A percentile compares a stretch with the other conserved stretches of the same genome.
Evolutionary conservation across 2,888 invertebrate genomes (phyloP).

Genomic region (Pandemis cinnamomeana): DNA sequence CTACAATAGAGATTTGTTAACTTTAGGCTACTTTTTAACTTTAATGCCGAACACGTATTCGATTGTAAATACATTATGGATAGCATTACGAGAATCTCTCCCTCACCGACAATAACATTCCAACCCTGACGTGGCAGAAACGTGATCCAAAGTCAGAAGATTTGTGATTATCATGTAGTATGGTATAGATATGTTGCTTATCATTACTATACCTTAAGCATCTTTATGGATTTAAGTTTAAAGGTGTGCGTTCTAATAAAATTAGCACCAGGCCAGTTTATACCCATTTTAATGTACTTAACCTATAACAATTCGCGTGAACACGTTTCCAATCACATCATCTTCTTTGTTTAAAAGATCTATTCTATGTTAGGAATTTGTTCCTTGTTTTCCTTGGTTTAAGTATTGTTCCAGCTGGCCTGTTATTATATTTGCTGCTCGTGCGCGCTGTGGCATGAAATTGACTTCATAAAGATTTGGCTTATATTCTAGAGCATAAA

Average conservation of each 20-base stretch:
- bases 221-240: background rate
- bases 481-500: background rate
- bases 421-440: background rate
- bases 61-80: slow-evolving; percentile 14
- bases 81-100: slow-evolving; percentile 6
- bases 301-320: too few species aligned
- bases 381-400: background rate
- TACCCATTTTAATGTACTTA: too few species aligned
- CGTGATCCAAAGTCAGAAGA: slow-evolving; percentile 13
- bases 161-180: background rate
- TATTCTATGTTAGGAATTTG: background rate
- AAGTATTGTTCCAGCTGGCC: background rate
- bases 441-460: background rate
- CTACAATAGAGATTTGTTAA: background rate
- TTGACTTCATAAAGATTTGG: slow-evolving; percentile 5
- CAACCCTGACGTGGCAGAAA: slow-evolving; percentile 18
- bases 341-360: background rate
- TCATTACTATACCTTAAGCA: background rate
- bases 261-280: background rate
- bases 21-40: background rate
- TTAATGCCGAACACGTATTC: slow-evolving; percentile 6
- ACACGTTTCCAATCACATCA: background rate
- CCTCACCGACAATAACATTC: slow-evolving; percentile 20
- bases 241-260: background rate
- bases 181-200: background rate